Evolutionary conservation across 2,113 vertebrate species (phyloP).

Genomic region (Acanthisitta chloris): DNA sequence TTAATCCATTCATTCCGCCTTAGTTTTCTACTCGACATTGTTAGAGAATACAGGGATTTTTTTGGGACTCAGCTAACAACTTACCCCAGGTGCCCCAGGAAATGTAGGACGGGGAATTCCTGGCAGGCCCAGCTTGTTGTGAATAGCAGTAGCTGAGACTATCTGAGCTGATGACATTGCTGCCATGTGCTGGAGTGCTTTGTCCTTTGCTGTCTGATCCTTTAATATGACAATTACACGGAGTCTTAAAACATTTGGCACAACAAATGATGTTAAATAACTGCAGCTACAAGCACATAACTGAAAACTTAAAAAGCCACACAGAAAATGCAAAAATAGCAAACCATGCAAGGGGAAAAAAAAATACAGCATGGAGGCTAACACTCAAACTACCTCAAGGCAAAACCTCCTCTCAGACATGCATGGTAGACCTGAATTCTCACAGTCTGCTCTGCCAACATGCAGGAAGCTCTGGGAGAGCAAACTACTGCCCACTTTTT

Average conservation of each 20-base stretch:
- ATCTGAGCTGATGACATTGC: slow-evolving; percentile 99
- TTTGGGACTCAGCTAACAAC: slow-evolving; percentile 17
- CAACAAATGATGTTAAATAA: slow-evolving; percentile 55
- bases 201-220: slow-evolving; percentile 99
- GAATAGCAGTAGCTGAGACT: slow-evolving; percentile 98
- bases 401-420: slow-evolving; percentile 63
- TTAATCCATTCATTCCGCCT: slow-evolving; percentile 30
- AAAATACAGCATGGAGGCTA: slow-evolving; percentile 65
- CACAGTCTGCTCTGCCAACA: slow-evolving; percentile 43
- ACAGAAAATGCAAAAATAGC: slow-evolving; percentile 67
- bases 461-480: neutral
- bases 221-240: slow-evolving; percentile 89
- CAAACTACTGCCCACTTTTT: slow-evolving; percentile 12
- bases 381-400: slow-evolving; percentile 35
- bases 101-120: slow-evolving; percentile 96
- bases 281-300: slow-evolving; percentile 75
- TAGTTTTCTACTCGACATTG: neutral
- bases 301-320: slow-evolving; percentile 76
- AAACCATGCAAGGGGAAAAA: slow-evolving; percentile 70
- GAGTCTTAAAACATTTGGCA: slow-evolving; percentile 78
- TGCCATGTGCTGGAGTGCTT: slow-evolving; percentile 99
- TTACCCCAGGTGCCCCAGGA: slow-evolving; percentile 95
- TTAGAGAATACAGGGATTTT: slow-evolving; percentile 15
- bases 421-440: slow-evolving; percentile 40
- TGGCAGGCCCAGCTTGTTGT: slow-evolving; percentile 98